Evolutionary conservation across 2,888 invertebrate species (phyloP), one percentile per base, ranked within the genome.

Genomic region (Tinea pellionella): DNA sequence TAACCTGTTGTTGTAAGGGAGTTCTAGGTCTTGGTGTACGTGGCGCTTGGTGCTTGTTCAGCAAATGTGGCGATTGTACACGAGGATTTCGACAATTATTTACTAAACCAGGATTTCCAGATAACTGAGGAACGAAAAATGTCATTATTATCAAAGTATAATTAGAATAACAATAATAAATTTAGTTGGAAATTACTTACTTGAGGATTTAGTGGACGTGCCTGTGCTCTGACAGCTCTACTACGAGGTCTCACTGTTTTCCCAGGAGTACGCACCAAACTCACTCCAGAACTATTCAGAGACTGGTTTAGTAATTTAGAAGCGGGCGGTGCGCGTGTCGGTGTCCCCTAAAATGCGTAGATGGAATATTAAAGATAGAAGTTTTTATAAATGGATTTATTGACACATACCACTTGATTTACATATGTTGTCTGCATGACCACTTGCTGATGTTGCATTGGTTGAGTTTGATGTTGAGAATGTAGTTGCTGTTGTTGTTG

Each of bases 361-460:
- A 24, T 24, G 6, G 24, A 24, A 3, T 24, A 24, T 6, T 24
- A 24, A 6, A 24, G 24, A 3, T 24, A 3, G 6, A 24, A 2
- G 13, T 51, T 6, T 24, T 24, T 3, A 6, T 24, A 3, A 24
- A 24, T 24, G 24, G 24, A 24, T 24, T 24, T 24, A 24, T 24
- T 3, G 24, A 24, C 13, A 47, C 13, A 47, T 47, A 71, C 78
- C 63, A 85, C 85, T 63, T 76, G 84, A 68, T 87, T 85, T 42
- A 86, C 81, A 62, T 86, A 87, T 8, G 83, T 78, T 11, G 85
- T 77, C 64, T 86, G 85, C 85, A 87, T 86, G 41, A 85, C 84
- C 65, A 83, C 83, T 72, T 81, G 81, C 62, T 77, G 78, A 59
- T 81, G 80, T 64, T 78, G 71, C 59, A 69, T 67, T 61, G 67